Conservation (phyloP, 1,140 invertebrate genomes). For the Samia ricini region DNA sequence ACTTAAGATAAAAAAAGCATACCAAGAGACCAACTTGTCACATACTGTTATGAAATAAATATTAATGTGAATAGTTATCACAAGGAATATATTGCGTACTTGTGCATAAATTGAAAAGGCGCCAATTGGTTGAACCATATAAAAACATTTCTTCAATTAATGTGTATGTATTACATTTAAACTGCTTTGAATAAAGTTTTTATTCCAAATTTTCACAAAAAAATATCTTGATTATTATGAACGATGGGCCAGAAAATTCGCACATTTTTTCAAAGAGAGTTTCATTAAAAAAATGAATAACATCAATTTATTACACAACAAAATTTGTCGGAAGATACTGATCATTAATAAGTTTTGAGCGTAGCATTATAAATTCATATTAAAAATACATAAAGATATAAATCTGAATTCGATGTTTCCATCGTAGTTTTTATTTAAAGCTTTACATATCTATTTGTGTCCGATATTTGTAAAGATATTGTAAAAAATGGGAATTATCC, state of each 20-base stretch:
- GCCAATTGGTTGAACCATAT: no score
- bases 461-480: neutral
- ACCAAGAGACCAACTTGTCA: no score
- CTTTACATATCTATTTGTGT: neutral
- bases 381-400: constrained; percentile 22
- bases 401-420: constrained; percentile 20
- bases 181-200: no score
- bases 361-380: constrained; percentile 18
- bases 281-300: neutral
- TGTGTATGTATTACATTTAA: no score
- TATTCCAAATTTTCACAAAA: no score
- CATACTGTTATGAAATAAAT: no score
- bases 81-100: no score
- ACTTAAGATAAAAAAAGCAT: no score
- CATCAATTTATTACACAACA: neutral
- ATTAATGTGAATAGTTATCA: no score
- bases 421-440: constrained; percentile 2
- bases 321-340: constrained; percentile 29
- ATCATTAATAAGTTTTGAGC: constrained; percentile 30
- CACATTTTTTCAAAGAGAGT: neutral
- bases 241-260: neutral
- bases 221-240: neutral
- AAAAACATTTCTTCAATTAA: no score
- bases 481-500: neutral
- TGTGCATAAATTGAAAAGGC: no score